Evolutionary conservation across 1,140 invertebrate genomes (phyloP), one percentile per base, ranked within the genome.

Genomic region (Cephus cinctus): DNA sequence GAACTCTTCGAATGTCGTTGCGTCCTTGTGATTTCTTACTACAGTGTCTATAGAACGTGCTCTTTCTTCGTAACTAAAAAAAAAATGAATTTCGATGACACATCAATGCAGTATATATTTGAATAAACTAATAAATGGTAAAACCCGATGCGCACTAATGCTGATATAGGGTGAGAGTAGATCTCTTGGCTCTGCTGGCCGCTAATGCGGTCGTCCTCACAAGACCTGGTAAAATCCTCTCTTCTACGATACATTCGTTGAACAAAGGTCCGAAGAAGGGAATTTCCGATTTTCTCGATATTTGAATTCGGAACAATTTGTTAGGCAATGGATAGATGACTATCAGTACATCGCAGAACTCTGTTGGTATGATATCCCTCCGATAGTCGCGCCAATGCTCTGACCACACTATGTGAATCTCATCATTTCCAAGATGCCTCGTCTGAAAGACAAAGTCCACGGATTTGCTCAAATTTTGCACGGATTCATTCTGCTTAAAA

Each of bases 331-430:
- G 96, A 81, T 99, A 98, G 59, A 99, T 92, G 6, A 93, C 92
- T 67, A 99, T 97, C 5, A 99, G 81, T 38, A 98, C 92, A 79
- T 99, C 97, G 71, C 96, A 98, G 80, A 99, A 99, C 79, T 99
- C 95, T 11, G 97, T 99, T 16, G 97, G 94, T 70, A 99, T 90
- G 51, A 98, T 98, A 60, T 96, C 95, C 27, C 96, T 81, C 46
- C 96, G 84, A 79, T 99, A 99, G 66, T 97, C 93, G 42, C 95
- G 81, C 69, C 81, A 84, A 73, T 99, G 95, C 71, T 99, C 97
- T 15, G 94, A 98, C 97, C 97, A 99, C 11, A 99, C 94, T 50
- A 99, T 96, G 67, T 99, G 96, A 23, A 99, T 93, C 78, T 99
- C 97, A 77, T 99, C 97, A 76, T 99, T 99, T 31, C 96, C 96